These are phyloP conservation scores for Melitaea athalia DNA, from an alignment of 2,888 invertebrate genomes.

Conservation along the genomic window DNA sequence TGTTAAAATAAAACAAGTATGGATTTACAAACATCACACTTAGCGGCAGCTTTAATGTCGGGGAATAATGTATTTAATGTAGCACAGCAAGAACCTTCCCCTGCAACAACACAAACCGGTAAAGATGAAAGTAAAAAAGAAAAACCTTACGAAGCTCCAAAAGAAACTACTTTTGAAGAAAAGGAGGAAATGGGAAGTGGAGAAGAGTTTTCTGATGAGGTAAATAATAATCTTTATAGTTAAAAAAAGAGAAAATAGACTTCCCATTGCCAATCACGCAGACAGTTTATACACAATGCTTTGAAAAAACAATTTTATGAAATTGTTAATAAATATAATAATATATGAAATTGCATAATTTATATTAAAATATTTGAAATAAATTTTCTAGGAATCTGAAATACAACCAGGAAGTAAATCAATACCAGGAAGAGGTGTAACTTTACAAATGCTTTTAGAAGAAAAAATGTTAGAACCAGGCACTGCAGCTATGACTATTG, in stretches of 20 bases:
- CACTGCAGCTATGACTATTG: constrained; percentile 92
- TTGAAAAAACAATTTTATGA: too few species aligned
- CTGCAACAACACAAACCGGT: constrained; percentile 17
- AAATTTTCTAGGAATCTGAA: constrained; percentile 66
- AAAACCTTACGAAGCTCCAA: constrained; percentile 55
- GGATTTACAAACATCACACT: constrained; percentile 77
- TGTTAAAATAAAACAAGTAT: constrained; percentile 45
- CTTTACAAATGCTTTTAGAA: constrained; percentile 91
- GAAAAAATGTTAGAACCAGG: constrained; percentile 93
- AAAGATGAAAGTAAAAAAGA: constrained; percentile 58
- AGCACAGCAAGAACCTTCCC: constrained; percentile 22
- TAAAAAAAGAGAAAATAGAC: too few species aligned
- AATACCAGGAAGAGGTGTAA: constrained; percentile 86
- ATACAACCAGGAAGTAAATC: constrained; percentile 73
- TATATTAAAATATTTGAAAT: background rate
- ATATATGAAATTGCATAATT: too few species aligned
- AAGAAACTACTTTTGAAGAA: constrained; percentile 64
- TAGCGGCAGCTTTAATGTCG: constrained; percentile 77
- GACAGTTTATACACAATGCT: too few species aligned
- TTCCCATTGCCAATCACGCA: background rate
- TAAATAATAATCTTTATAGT: constrained; percentile 31
- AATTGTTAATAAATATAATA: too few species aligned
- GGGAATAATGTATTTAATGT: constrained; percentile 51
- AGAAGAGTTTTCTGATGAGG: constrained; percentile 77
- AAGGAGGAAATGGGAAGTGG: constrained; percentile 74